Base-by-base conservation (phyloP, 2,113 vertebrate genomes). In the Paradisaea rubra region DNA sequence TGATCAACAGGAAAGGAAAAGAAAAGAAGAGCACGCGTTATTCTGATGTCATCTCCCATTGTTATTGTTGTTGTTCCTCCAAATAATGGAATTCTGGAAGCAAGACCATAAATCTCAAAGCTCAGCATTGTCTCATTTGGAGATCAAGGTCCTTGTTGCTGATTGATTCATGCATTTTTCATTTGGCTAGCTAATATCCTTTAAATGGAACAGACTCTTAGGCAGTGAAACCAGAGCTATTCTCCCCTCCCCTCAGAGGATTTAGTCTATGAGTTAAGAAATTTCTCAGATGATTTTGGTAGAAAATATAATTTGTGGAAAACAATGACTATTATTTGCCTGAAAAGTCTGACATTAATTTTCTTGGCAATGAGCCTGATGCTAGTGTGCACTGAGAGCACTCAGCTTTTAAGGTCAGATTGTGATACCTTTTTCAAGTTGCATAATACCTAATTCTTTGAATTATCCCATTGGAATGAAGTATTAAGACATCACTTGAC, bases 1-100 rank as follows among this genome's bases (percentile, higher is more conserved):
- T 97, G 96, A 94, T 86, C 91, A 96, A 94, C 57, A 64, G 84
- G 88, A 95, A 96, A 96, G 89, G 93, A 96, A 95, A 95, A 93
- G 80, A 95, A 94, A 69, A 94, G 93, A 57, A 73, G 74, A 89
- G 52, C 76, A 96, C 93, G 66, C 71, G 2, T 68, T 82, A 54
- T 88, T 95, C 96, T 96, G 94, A 97, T 96, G 96, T 97, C 97
- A 98, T 97, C 94, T 97, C 96, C 94, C 66, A 92, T 96, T 93
- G 94, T 97, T 98, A 91, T 97, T 97, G 96, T 96, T 96, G 89
- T 93, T 97, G 80, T 95, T 85, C 85, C 95, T 97, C 95, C 94
- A 95, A 97, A 98, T 97, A 97, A 97, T 95, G 93, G 94, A 81
- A 93, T 97, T 97, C 95, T 97, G 94, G 93, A 97, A 97, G 95